Evolutionary conservation across 23 tunicate species (phyloP).

Genomic region (Styela clava): DNA sequence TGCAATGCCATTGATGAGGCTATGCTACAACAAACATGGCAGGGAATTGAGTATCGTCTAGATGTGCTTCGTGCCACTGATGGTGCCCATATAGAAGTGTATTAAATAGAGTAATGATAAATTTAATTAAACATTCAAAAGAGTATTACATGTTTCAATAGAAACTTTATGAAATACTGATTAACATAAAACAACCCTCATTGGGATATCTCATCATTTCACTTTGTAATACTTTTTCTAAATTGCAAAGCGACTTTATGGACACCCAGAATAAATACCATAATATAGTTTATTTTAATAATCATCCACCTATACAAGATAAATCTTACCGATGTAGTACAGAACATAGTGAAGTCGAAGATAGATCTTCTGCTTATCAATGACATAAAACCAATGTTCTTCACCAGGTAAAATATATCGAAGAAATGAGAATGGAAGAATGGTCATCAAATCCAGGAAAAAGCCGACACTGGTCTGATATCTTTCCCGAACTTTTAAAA

Average conservation of each 20-base stretch:
- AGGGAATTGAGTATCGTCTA: too few relatives aligned
- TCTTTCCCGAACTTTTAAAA: constrained; percentile 49
- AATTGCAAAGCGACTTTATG: too few relatives aligned
- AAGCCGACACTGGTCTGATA: constrained; percentile 69
- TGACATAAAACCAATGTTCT: constrained; percentile 31
- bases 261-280: too few relatives aligned
- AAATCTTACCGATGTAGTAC: constrained; percentile 52
- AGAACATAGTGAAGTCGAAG: constrained; percentile 74
- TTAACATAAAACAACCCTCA: too few relatives aligned
- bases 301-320: background rate
- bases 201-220: background rate
- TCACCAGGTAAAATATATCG: constrained; percentile 37
- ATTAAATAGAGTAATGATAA: too few relatives aligned
- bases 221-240: background rate
- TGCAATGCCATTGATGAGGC: too few relatives aligned
- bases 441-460: constrained; percentile 51
- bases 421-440: constrained; percentile 42
- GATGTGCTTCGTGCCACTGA: too few relatives aligned
- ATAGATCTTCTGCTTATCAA: constrained; percentile 53
- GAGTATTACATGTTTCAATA: background rate
- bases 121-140: too few relatives aligned
- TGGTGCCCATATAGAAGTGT: too few relatives aligned
- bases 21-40: too few relatives aligned
- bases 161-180: background rate
- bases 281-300: too few relatives aligned